Conservation (phyloP, 2,797 vertebrate genomes). For the Protosalanx chinensis region DNA sequence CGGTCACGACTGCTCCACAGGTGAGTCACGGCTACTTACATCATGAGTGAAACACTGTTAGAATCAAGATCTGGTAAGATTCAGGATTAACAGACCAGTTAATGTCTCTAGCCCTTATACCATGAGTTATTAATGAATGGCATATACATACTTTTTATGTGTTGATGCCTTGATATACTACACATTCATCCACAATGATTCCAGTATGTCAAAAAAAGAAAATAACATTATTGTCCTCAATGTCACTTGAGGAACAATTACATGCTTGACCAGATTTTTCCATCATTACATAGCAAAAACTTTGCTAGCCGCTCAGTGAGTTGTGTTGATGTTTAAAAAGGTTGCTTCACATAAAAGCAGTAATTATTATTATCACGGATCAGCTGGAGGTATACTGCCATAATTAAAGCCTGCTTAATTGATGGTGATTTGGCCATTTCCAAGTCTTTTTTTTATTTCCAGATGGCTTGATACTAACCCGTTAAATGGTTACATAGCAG, state of each 20-base stretch:
- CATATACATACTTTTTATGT: no score
- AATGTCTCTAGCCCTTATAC: no score
- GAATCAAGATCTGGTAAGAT: no score
- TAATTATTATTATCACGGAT: slow-evolving; percentile 45
- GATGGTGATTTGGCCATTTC: slow-evolving; percentile 1
- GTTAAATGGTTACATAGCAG: slow-evolving; percentile 21
- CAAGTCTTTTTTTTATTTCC: slow-evolving; percentile 31
- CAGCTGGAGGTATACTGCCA: slow-evolving; percentile 32
- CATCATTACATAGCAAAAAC: not conserved
- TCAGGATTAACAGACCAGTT: no score
- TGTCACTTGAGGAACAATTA: slow-evolving; percentile 15
- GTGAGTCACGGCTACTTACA: slow-evolving; percentile 67
- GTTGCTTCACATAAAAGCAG: slow-evolving; percentile 31
- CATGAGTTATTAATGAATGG: no score
- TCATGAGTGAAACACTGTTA: no score
- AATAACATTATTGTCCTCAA: slow-evolving; percentile 9
- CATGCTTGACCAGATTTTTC: not conserved
- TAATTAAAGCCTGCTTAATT: slow-evolving; percentile 40
- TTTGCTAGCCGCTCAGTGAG: slow-evolving; percentile 25
- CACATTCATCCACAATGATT: not conserved
- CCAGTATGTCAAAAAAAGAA: not conserved
- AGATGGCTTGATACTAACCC: slow-evolving; percentile 34
- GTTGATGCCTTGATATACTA: not conserved
- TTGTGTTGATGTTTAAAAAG: slow-evolving; percentile 37
- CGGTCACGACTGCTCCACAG: slow-evolving; percentile 90